Conservation (phyloP, 2,888 invertebrate genomes). For the Anarsia innoxiella region DNA sequence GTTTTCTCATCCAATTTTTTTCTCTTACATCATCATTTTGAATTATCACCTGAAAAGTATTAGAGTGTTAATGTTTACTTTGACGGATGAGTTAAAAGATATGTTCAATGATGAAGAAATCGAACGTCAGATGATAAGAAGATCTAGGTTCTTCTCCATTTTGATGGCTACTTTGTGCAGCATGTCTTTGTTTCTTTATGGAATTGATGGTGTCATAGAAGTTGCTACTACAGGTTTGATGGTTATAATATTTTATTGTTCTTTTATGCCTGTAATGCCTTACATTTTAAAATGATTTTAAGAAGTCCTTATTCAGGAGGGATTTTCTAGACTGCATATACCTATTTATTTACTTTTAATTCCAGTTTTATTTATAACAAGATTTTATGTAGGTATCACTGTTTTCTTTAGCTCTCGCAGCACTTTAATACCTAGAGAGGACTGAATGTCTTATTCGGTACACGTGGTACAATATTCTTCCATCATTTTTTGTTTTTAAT, state of each 20-base stretch:
- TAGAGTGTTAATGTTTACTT: neutral
- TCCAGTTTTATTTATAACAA: no score
- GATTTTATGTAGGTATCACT: no score
- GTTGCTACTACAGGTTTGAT: no score
- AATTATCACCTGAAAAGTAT: neutral
- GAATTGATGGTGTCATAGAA: conserved; percentile 19
- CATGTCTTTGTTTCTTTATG: conserved; percentile 13
- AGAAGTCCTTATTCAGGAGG: no score
- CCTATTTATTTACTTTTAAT: no score
- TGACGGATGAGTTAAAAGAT: conserved; percentile 13
- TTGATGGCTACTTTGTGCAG: neutral
- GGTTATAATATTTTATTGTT: no score
- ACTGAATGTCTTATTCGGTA: conserved; percentile 4
- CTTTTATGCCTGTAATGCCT: no score
- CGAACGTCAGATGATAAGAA: conserved; percentile 17
- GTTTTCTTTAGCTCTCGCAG: no score
- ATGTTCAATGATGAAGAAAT: conserved; percentile 17
- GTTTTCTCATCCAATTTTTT: conserved; percentile 12
- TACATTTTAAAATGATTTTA: no score
- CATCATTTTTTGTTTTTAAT: no score
- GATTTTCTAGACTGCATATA: no score
- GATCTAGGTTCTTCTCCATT: conserved; percentile 9
- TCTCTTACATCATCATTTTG: neutral
- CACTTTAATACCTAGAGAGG: neutral
- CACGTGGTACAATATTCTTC: conserved; percentile 24